Evolutionary conservation across 2,888 invertebrate species (phyloP), one percentile per base, ranked within the genome.

Genomic region (Lochmaea crataegi): DNA sequence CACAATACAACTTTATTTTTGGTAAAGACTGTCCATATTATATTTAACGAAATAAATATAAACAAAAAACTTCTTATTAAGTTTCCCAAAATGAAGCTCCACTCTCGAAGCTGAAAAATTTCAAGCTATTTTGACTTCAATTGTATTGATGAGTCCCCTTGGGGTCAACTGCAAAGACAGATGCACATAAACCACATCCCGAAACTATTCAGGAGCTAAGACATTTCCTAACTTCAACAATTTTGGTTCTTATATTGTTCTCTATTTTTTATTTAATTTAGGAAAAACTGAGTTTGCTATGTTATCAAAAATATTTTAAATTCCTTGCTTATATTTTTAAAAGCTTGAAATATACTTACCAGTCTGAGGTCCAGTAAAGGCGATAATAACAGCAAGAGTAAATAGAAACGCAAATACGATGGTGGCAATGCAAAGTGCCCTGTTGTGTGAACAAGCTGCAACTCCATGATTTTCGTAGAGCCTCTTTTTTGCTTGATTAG

Each of bases 281-380:
- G 22, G 2, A 22, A 22, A 22, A 22, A 22, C 22, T 2, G 22
- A 22, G 2, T 22, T 22, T 22, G 22, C 22, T 22, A 22, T 2
- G 2, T 2, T 22, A 1, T 7, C 18, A 53, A 5, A 9, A n/a
- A 51, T 1, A 51, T 14, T 14, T 7, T 7, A n/a, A 12, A n/a
- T 16, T 42, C 2, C n/a, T 16, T 53, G 9, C 9, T 16, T 16
- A 53, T 2, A 53, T 16, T 18, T 18, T 16, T 9, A 53, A 53
- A 18, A 10, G n/a, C 16, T 7, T 53, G 6, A 18, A 10, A 2
- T 9, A 18, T 18, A 87, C 88, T 88, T 87, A 94, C 95, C 94
- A 84, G 93, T 91, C 86, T 94, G 93, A 71, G 96, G 96, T 78
- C 96, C 93, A 68, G 96, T 96, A 85, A 96, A 96, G 71, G 97